Conservation (phyloP, 2,113 vertebrate species). For the Anoplopoma fimbria region DNA sequence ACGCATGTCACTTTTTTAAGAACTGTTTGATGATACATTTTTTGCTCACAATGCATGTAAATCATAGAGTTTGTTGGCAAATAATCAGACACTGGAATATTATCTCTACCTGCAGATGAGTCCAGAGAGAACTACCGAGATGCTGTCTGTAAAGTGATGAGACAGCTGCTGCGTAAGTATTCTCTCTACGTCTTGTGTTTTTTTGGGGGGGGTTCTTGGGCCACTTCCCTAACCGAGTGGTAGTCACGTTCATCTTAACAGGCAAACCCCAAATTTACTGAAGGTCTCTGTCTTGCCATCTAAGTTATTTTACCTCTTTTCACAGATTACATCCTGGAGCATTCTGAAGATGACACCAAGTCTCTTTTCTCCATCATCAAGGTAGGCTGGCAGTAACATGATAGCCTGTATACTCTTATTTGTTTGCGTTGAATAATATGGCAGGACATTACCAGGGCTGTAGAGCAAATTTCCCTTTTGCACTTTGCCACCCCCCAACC, state of each 20-base stretch:
- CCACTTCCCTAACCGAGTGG: background rate
- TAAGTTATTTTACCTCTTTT: conserved; percentile 19
- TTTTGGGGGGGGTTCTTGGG: conserved; percentile 4
- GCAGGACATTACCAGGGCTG: background rate
- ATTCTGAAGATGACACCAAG: conserved; percentile 98
- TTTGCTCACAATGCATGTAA: background rate
- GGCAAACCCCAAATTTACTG: background rate
- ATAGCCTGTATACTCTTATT: background rate
- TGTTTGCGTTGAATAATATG: conserved; percentile 1
- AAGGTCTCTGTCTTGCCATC: background rate
- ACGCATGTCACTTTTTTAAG: conserved; percentile 47
- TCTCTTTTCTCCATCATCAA: conserved; percentile 98
- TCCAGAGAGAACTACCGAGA: conserved; percentile 94
- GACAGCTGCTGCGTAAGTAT: conserved; percentile 93
- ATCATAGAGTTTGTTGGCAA: background rate
- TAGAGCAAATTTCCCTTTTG: background rate
- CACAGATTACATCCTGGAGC: conserved; percentile 91
- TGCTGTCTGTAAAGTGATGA: conserved; percentile 89
- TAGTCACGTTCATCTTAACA: background rate
- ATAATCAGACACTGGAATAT: conserved; percentile 17
- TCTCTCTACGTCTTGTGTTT: background rate
- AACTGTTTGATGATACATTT: background rate
- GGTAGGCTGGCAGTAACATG: conserved; percentile 77
- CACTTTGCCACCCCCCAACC: background rate
- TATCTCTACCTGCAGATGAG: conserved; percentile 78